A percentile compares a stretch with the other conserved stretches of the same genome.
Evolutionary conservation across 1,140 invertebrate genomes (phyloP).

Genomic region (Pentalonia nigronervosa): DNA sequence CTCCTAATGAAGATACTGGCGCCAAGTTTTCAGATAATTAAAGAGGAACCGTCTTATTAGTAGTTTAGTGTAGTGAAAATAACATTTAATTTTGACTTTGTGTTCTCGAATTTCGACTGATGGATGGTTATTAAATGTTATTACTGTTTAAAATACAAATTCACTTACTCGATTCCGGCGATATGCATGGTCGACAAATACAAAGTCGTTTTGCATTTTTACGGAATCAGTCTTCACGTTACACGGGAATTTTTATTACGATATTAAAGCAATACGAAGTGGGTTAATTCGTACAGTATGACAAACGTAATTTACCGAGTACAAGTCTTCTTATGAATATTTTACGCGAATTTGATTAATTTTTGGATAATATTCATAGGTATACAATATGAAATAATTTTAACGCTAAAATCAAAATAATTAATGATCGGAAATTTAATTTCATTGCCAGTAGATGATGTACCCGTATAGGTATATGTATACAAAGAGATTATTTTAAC

Average conservation of each 20-base stretch:
- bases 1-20: conserved; percentile 43
- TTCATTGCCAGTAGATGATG: not conserved
- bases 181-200: not conserved
- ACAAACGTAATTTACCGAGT: not conserved
- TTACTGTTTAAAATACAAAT: not conserved
- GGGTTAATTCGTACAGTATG: not conserved
- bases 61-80: conserved; percentile 14
- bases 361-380: not conserved
- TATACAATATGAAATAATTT: not conserved
- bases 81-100: not conserved
- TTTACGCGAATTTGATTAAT: not conserved
- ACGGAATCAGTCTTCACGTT: not conserved
- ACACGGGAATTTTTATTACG: not conserved
- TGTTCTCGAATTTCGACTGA: conserved; percentile 14
- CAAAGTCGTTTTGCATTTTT: not conserved
- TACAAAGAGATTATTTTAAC: not conserved
- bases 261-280: not conserved
- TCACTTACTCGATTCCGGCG: not conserved
- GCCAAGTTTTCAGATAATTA: conserved; percentile 41
- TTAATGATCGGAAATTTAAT: not conserved
- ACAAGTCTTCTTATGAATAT: not conserved
- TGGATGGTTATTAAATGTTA: not conserved
- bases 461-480: no score
- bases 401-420: not conserved
- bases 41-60: not conserved